Evolutionary conservation across 2,888 invertebrate species (phyloP).

Genomic region (Stenodema calcarata): DNA sequence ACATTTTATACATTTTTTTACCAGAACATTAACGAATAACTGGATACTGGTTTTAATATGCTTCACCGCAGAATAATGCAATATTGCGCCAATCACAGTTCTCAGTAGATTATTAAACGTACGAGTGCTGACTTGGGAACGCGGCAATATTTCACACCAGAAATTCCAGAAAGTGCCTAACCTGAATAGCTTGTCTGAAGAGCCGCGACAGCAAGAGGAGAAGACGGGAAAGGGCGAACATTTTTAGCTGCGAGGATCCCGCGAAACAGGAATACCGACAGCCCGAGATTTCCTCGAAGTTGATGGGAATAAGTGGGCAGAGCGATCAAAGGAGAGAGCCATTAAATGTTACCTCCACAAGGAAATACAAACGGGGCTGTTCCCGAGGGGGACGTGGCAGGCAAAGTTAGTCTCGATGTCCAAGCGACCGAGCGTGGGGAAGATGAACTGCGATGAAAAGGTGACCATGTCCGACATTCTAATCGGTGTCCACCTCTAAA

Average conservation of each 20-base stretch:
- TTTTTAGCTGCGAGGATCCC: not conserved
- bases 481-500: not conserved
- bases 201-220: not conserved
- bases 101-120: too few species aligned
- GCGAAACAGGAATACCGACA: not conserved
- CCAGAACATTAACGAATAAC: too few species aligned
- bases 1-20: too few species aligned
- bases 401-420: not conserved
- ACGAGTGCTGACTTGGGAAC: not conserved
- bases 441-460: not conserved
- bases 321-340: not conserved
- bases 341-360: not conserved
- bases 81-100: too few species aligned
- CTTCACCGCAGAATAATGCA: too few species aligned
- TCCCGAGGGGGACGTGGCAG: not conserved
- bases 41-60: too few species aligned
- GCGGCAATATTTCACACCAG: not conserved
- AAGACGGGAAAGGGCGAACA: not conserved
- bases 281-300: not conserved
- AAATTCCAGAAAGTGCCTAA: not conserved
- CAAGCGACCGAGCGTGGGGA: not conserved
- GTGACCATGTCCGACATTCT: not conserved
- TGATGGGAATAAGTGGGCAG: not conserved
- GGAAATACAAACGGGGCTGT: not conserved
- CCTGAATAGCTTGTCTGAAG: not conserved